Percentiles rank a stretch among this genome's conserved stretches.
These are phyloP conservation scores for Rhamnusium bicolor DNA, from an alignment of 2,888 invertebrate genomes.

Conservation along the genomic window DNA sequence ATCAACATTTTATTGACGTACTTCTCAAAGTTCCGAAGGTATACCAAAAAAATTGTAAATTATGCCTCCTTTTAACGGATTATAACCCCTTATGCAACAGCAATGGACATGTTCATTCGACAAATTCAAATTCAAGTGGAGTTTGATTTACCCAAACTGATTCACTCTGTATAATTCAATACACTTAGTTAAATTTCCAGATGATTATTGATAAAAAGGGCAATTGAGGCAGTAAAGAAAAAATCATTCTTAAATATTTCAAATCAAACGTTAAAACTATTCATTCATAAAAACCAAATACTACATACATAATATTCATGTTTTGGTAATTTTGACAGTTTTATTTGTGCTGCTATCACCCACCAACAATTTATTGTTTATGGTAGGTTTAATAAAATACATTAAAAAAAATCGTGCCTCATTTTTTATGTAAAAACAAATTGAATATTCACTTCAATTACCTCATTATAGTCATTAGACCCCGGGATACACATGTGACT, in stretches of 20 bases:
- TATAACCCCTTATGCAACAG: too few species aligned
- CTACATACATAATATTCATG: background rate
- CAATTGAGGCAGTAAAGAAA: background rate
- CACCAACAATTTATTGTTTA: background rate
- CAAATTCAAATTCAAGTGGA: too few species aligned
- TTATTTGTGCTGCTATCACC: background rate
- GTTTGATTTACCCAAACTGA: too few species aligned
- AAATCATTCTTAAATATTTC: background rate
- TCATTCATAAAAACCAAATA: background rate
- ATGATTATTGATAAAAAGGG: too few species aligned
- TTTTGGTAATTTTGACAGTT: background rate
- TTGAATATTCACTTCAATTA: background rate
- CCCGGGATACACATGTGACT: background rate
- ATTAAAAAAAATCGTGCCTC: background rate
- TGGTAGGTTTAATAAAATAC: background rate
- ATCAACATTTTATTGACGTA: too few species aligned
- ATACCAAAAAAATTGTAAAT: too few species aligned
- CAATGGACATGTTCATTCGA: too few species aligned
- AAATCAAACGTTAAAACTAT: background rate
- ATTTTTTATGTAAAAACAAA: background rate
- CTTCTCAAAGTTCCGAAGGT: too few species aligned
- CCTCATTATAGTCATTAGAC: constrained; percentile 2
- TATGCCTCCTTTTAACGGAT: too few species aligned
- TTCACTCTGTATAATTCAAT: too few species aligned
- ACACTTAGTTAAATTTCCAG: too few species aligned